Evolutionary conservation across 2,113 vertebrate species (phyloP), one percentile per base, ranked within the genome.

Genomic region (Calypte anna): DNA sequence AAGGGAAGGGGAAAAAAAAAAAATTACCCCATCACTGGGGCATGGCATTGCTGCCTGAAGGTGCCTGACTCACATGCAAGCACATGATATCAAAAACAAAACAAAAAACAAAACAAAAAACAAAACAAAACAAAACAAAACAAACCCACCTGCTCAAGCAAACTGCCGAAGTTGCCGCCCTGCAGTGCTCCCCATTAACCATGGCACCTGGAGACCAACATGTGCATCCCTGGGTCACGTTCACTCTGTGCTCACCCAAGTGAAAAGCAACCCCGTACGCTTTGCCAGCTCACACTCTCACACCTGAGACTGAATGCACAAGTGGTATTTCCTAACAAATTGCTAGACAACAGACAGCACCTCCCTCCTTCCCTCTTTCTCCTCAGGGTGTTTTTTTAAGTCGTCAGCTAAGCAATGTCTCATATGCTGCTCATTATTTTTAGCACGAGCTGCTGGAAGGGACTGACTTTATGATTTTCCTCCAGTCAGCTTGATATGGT

Each of bases 161-260:
- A 74, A 83, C 31, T 10, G 46, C 46, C 1, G 3, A 46, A 77
- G 33, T 0, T 86, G 33, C 38, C 10, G 3, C 40, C 24, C 63
- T 1, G 1, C 5, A 59, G 17, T 0, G 0, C 22, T 58, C 25
- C 55, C 64, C 36, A 38, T 58, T 58, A 73, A 23, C 30, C 61
- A 59, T 3, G 2, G 50, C 36, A 43, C 43, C 24, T 54, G 63
- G 46, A 40, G 22, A n/a, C 40, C 44, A 80, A 36, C 55, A 75
- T 19, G 44, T 4, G 55, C 31, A 36, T 40, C 23, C 15, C 16
- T 0, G 0, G 23, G 24, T 25, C 0, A 0, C 6, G 0, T 46
- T 76, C 3, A 0, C 17, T 1, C 24, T 3, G 2, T 6, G 30
- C 46, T 63, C 1, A 0, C 9, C 12, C 4, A 5, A 11, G 28